A percentile compares a stretch with the other conserved stretches of the same genome.
phyloP scores from a whole-genome alignment of 2,113 vertebrate genomes.

The Callospermophilus lateralis region DNA sequence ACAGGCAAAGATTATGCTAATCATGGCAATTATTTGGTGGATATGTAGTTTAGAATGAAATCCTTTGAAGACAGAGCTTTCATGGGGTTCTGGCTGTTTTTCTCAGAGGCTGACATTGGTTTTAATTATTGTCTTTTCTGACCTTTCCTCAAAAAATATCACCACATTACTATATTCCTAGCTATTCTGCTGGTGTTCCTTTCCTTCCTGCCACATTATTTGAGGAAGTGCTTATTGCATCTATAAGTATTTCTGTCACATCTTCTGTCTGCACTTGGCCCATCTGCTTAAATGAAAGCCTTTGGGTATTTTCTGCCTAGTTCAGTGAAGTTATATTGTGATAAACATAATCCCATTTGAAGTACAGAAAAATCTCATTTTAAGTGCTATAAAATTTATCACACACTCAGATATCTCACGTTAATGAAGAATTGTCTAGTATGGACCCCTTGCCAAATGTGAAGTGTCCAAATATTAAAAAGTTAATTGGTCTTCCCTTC shows the following conservation, averaged over 20 bases:
- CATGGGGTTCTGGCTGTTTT: not conserved
- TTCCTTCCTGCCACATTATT: not conserved
- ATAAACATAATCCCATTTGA: conserved; percentile 9
- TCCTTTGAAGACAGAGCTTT: conserved; percentile 50
- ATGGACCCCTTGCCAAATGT: not conserved
- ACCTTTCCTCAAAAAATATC: not conserved
- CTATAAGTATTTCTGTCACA: not conserved
- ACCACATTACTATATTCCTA: not conserved
- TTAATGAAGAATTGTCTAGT: not conserved
- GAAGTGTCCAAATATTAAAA: not conserved
- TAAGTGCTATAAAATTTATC: not conserved
- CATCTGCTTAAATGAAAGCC: not conserved
- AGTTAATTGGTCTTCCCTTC: not conserved
- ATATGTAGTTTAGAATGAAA: not conserved
- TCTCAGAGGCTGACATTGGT: conserved; percentile 2
- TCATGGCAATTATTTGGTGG: not conserved
- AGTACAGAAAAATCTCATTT: not conserved
- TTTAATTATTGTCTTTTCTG: conserved; percentile 48
- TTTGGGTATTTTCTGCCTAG: not conserved
- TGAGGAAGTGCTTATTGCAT: not conserved
- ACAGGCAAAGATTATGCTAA: conserved; percentile 13
- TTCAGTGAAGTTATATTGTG: not conserved
- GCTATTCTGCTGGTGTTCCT: not conserved
- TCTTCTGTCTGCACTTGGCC: not conserved
- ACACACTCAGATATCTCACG: not conserved